A percentile compares a stretch with the other conserved stretches of the same genome.
These are phyloP conservation scores for Limnephilus lunatus DNA, from an alignment of 2,888 invertebrate species.

Conservation along the genomic window DNA sequence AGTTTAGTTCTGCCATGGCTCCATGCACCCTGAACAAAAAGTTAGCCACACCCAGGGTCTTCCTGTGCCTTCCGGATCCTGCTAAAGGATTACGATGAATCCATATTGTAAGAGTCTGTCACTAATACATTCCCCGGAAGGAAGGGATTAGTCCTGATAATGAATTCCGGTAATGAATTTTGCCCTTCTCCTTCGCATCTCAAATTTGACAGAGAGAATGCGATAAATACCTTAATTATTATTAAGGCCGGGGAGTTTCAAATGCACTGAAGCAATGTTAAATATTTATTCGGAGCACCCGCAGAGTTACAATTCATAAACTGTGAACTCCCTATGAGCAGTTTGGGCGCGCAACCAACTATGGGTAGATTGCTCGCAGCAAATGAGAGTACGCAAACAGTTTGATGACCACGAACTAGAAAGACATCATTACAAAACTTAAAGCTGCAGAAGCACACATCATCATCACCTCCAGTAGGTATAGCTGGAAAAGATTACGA, in stretches of 20 bases:
- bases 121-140: constrained; percentile 21
- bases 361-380: too few relatives aligned
- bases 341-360: too few relatives aligned
- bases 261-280: background rate
- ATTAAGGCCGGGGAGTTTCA: background rate
- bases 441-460: too few relatives aligned
- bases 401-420: too few relatives aligned
- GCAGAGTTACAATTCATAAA: background rate
- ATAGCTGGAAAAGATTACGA: too few relatives aligned
- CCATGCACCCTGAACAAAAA: too few relatives aligned
- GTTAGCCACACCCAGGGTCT: too few relatives aligned
- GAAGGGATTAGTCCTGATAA: constrained; percentile 43
- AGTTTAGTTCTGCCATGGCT: too few relatives aligned
- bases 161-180: constrained; percentile 52
- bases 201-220: constrained; percentile 39
- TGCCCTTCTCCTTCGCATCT: background rate
- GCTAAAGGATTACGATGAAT: background rate
- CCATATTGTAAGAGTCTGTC: constrained; percentile 37
- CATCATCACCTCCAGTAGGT: too few relatives aligned
- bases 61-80: background rate
- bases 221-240: constrained; percentile 36
- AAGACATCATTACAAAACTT: too few relatives aligned
- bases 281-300: constrained; percentile 27
- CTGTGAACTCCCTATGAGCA: background rate
- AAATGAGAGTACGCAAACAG: too few relatives aligned